Base-by-base conservation (phyloP, 1,140 invertebrate species). In the Palaemon carinicauda region DNA sequence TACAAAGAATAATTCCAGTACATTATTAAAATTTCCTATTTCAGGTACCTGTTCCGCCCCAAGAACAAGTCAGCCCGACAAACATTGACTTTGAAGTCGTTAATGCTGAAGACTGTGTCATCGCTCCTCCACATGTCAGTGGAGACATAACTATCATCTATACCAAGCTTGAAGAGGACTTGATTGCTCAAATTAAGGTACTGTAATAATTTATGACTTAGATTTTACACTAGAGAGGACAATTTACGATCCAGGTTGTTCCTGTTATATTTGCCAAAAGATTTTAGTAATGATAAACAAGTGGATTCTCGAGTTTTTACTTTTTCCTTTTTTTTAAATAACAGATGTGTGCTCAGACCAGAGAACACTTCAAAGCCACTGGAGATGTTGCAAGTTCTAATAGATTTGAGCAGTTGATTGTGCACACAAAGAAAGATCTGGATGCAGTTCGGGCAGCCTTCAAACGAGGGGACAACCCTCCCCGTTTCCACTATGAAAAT, bases 401-500 rank as follows among this genome's bases (percentile, higher is more conserved):
- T 91, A 93, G 95, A 74, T 99, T 98, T 93, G 96, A 98, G 91
- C 95, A 96, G 90, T 92, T 98, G 71, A 96, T 96, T 0, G 91
- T 96, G 41, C 94, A 94, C 73, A 95, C 96, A 29, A 96, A 96
- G 77, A 96, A 97, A 92, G 98, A 99, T 92, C 93, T 99, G 75
- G 96, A 98, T 91, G 93, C 97, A 74, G 92, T 99, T 9, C 93
- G 94, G 89, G 94, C 96, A 90, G 94, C 95, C 21, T 92, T 94
- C 93, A 91, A 94, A 92, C 91, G 92, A 89, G 92, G 92, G 74
- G 91, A 93, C 87, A 91, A 91, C 19, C 92, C 94, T 31, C 98
- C 98, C 0, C 95, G 95, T 90, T 98, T 98, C 93, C 98, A 98
- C 91, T 99, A 98, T 91, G 98, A 99, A 92, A 96, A 93, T 14